A percentile compares a stretch with the other conserved stretches of the same genome.
Conservation (phyloP, 2,888 invertebrate genomes). For the Sabatieria punctata region DNA sequence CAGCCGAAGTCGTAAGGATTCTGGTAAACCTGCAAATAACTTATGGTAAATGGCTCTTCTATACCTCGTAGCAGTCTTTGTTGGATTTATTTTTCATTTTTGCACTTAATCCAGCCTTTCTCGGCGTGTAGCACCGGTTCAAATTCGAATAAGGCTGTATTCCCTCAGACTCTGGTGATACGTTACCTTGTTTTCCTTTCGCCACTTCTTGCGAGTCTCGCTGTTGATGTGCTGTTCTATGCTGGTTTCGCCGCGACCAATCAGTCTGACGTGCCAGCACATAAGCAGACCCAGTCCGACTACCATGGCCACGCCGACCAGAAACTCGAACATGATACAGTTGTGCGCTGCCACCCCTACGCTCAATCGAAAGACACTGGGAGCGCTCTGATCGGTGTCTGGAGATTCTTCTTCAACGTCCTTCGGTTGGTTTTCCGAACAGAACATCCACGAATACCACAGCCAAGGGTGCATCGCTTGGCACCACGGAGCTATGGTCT, state of each 20-base stretch:
- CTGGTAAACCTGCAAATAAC: constrained; percentile 42
- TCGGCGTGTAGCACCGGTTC: too few relatives aligned
- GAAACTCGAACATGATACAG: constrained; percentile 31
- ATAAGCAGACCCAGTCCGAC: constrained; percentile 59
- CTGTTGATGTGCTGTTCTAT: constrained; percentile 79
- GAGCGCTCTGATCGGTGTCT: not conserved
- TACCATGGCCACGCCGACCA: constrained; percentile 39
- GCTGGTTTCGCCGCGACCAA: constrained; percentile 73
- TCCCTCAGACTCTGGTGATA: constrained; percentile 43
- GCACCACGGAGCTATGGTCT: constrained; percentile 9
- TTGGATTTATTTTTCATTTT: too few relatives aligned
- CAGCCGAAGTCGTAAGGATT: constrained; percentile 81
- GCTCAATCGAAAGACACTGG: constrained; percentile 5
- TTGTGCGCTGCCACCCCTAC: constrained; percentile 14
- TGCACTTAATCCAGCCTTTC: too few relatives aligned
- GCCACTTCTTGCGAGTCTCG: constrained; percentile 48
- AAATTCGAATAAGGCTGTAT: too few relatives aligned
- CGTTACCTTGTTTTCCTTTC: constrained; percentile 34
- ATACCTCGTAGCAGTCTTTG: too few relatives aligned
- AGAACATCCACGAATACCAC: constrained; percentile 2
- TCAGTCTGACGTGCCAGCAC: constrained; percentile 64
- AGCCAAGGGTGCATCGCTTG: not conserved
- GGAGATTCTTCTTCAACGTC: not conserved
- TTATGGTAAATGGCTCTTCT: constrained; percentile 5
- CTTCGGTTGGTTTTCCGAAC: not conserved